phyloP scores from a whole-genome alignment of 2,888 invertebrate genomes.

The Trissolcus japonicus region DNA sequence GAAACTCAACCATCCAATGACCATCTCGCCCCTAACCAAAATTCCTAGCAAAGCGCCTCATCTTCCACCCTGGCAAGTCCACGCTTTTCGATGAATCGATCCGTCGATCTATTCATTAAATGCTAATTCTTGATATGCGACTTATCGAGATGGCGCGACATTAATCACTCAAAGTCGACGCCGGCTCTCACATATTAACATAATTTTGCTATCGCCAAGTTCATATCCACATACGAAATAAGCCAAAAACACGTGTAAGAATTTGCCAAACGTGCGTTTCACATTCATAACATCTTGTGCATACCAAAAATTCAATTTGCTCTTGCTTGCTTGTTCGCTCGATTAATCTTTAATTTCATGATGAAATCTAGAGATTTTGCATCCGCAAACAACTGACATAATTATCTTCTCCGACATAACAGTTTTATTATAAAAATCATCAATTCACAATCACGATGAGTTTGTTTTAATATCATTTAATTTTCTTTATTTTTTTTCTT shows the following conservation, averaged over 20 bases:
- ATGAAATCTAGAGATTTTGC: no score
- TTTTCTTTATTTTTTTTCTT: no score
- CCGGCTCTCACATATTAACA: constrained; percentile 50
- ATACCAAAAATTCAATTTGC: constrained; percentile 31
- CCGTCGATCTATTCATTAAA: constrained; percentile 54
- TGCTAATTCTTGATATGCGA: constrained; percentile 40
- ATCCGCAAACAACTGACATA: no score
- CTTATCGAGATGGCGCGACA: constrained; percentile 68
- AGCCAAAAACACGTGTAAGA: not conserved
- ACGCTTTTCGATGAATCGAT: constrained; percentile 45
- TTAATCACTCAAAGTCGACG: constrained; percentile 70
- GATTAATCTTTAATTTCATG: no score
- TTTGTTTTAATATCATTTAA: no score
- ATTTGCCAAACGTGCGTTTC: constrained; percentile 7
- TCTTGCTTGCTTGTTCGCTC: no score
- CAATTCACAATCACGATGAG: no score
- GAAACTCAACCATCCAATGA: constrained; percentile 53
- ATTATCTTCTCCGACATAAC: no score
- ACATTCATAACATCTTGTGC: constrained; percentile 30
- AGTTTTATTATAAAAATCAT: no score
- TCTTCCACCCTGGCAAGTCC: constrained; percentile 13
- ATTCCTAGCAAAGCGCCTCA: constrained; percentile 28
- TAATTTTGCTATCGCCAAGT: constrained; percentile 42
- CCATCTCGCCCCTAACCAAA: constrained; percentile 35
- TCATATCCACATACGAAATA: constrained; percentile 9